Base-by-base conservation (phyloP, 2,113 vertebrate genomes). In the Periophthalmodon schlosseri region DNA sequence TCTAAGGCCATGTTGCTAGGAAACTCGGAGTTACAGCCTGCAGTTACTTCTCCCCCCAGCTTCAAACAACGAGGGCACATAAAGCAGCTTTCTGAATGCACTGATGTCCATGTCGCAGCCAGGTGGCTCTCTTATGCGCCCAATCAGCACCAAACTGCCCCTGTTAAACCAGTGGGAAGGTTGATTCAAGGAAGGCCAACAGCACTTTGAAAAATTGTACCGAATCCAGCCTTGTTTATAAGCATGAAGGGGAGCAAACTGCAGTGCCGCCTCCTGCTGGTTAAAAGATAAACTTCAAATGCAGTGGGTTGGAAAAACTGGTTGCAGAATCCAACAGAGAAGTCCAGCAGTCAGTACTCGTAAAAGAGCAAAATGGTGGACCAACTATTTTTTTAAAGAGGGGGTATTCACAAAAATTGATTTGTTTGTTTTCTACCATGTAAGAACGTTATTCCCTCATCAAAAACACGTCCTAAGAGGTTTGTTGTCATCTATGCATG, bases 1-100 rank as follows among this genome's bases (percentile, higher is more conserved):
- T 88, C 23, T 71, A 71, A 66, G 54, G 77, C 46, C 65, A 73
- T 84, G 91, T 92, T 93, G 91, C 91, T 89, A 84, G 91, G 92
- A 85, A 89, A 93, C 90, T 67, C 74, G 0, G 57, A 76, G 76
- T 82, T 81, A 76, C 78, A 78, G 80, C 81, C 83, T 24, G 16
- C 70, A 75, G 79, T 80, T 89, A 80, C 80, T 86, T 72, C 81
- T 65, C 81, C 60, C 70, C 76, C 60, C 68, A 77, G 73, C 64
- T 75, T 84, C 16, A 46, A 72, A 73, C 77, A 74, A 74, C 64
- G 70, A 72, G 77, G 75, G 78, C 84, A 84, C 73, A 89, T 80
- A 80, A 81, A 85, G 86, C 82, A 79, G 84, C 81, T 84, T 72
- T 85, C 77, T 72, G 66, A 68, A 85, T 68, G 73, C 81, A 79